Evolutionary conservation across 2,797 vertebrate species (phyloP), one percentile per base, ranked within the genome.

Genomic region (Apodemus agrarius): DNA sequence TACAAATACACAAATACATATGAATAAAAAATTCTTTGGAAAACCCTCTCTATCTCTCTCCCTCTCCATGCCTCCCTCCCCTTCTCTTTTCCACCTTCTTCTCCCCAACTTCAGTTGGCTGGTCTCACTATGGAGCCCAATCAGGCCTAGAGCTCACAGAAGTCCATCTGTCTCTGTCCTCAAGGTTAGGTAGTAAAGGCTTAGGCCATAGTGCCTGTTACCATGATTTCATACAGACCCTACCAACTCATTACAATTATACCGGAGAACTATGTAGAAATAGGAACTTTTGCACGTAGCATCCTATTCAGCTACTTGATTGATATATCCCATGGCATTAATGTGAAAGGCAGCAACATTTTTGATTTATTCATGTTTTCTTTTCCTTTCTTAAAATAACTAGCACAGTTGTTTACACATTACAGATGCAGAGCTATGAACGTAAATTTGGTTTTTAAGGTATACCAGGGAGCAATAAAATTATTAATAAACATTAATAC

Each of bases 361-460:
- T 93, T 3, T 75, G 2, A 86, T 84, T 43, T 82, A 89, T 34
- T 83, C 63, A 52, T 81, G 37, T 83, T 90, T 92, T 85, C 26
- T 86, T 90, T 74, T 65, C 24, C 21, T 61, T 84, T 65, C 21
- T 31, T 49, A 40, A 2, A 65, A 9, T 72, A 91, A 59, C 8
- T 61, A 74, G 4, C 34, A 93, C 19, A 90, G 75, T 61, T 22
- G 0, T 37, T 76, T 93, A 16, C 14, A 65, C 26, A 76, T 29
- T 80, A 65, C 59, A 63, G 31, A 83, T 61, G 24, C 17, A 43
- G 0, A 54, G 11, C 84, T 83, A 54, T 16, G 1, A 89, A 92
- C 86, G 54, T 80, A 91, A 92, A 84, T 43, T 72, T 76, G 69
- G 69, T 92, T 95, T 95, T 81, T 11, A 88, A 52, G 59, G 43